Evolutionary conservation across 2,797 vertebrate genomes (phyloP), one percentile per base, ranked within the genome.

Genomic region (Telmatherina bonti): DNA sequence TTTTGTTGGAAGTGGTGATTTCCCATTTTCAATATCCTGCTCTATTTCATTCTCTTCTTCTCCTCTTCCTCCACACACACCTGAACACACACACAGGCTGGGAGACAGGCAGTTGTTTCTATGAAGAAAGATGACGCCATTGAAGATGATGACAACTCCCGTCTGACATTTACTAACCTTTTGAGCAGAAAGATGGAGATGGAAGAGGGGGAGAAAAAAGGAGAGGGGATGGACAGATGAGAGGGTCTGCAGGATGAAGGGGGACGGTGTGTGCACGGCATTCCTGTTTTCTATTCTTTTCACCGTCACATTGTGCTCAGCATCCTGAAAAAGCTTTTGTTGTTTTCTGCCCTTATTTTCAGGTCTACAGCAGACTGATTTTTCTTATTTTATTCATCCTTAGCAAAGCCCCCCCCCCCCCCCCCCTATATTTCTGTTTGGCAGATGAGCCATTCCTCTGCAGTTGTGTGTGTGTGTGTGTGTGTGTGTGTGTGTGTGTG

Each of bases 131-230:
- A 92, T 87, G 89, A 90, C 35, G 83, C 91, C 89, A 94, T 92
- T 94, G 94, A 95, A 95, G 93, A 94, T 85, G 94, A 94, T 94
- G 93, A 94, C 93, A 94, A 93, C 91, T 93, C 89, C 91, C 91
- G 84, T 92, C 92, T 95, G 94, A 95, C 94, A 95, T 95, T 95
- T 95, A 94, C 93, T 94, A 95, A 95, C 94, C 94, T 95, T 95
- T 95, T 87, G 92, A 91, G 87, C 82, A 72, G 85, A 91, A 88
- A 93, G 89, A 92, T 89, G 84, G 86, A 80, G 87, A 88, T 90
- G 87, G 88, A 89, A 60, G 85, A 82, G 80, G 63, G 54, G 79
- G 77, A 81, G 74, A 70, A 77, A 77, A 70, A 80, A 90, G 72
- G 68, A 85, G 72, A 77, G 78, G 55, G 74, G 87, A 89, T 88